Evolutionary conservation across 2,888 invertebrate genomes (phyloP).

Genomic region (Drosophila testacea): DNA sequence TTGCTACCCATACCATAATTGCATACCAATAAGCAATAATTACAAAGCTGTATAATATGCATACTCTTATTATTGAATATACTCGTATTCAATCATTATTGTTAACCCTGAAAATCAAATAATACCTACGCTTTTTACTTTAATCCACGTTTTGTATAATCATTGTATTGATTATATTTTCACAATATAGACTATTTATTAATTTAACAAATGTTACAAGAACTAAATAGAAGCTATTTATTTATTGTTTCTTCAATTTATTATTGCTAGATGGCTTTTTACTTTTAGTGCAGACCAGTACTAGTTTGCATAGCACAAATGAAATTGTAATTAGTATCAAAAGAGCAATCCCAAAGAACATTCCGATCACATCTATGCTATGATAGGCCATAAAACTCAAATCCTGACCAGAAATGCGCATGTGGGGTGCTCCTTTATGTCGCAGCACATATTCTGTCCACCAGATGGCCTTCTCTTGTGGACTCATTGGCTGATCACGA

Average conservation of each 20-base stretch:
- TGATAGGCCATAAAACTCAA: slow-evolving; percentile 81
- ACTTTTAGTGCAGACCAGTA: background rate
- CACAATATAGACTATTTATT: background rate
- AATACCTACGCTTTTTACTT: background rate
- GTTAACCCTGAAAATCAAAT: background rate
- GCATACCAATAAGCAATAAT: slow-evolving; percentile 45
- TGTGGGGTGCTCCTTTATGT: slow-evolving; percentile 83
- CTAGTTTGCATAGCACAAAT: slow-evolving; percentile 6
- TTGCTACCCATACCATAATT: slow-evolving; percentile 32
- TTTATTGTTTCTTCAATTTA: slow-evolving; percentile 38
- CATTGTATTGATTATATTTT: background rate
- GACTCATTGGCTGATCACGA: slow-evolving; percentile 80
- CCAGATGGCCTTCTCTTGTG: slow-evolving; percentile 80
- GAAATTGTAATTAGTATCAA: slow-evolving; percentile 16
- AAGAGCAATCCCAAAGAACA: slow-evolving; percentile 54
- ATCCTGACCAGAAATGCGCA: slow-evolving; percentile 81
- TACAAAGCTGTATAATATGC: slow-evolving; percentile 18
- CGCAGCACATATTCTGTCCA: slow-evolving; percentile 83
- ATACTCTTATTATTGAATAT: background rate
- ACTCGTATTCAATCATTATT: background rate
- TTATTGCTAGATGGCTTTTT: background rate
- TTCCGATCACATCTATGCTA: slow-evolving; percentile 76
- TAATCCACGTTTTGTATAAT: background rate
- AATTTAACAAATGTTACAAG: background rate
- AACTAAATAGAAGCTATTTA: background rate